phyloP scores from a whole-genome alignment of 2,888 invertebrate species.

The Epistrophe eligans region DNA sequence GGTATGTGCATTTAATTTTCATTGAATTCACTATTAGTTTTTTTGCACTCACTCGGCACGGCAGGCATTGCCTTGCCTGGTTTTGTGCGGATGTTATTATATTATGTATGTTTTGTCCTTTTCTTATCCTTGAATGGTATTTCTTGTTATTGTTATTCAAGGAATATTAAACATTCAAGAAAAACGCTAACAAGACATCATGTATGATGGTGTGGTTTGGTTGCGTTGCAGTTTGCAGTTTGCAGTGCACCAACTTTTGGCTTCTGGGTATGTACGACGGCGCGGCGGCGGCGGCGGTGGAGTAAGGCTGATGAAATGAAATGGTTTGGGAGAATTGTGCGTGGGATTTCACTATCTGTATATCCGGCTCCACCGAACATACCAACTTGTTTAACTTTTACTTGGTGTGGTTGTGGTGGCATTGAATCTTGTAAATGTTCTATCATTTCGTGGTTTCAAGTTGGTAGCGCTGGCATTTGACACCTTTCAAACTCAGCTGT shows the following conservation, averaged over 20 bases:
- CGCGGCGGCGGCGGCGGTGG: no score
- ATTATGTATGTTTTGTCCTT: constrained; percentile 47
- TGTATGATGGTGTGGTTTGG: constrained; percentile 47
- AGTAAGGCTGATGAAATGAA: neutral
- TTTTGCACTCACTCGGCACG: constrained; percentile 44
- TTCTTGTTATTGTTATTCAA: constrained; percentile 43
- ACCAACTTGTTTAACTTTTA: neutral
- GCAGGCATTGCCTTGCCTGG: neutral
- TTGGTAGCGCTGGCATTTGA: no score
- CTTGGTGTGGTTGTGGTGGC: neutral
- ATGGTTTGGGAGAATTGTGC: no score
- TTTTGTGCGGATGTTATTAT: constrained; percentile 14
- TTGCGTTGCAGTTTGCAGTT: constrained; percentile 5
- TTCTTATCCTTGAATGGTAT: constrained; percentile 67
- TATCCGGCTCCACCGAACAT: neutral
- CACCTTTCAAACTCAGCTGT: no score
- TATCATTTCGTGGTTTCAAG: no score
- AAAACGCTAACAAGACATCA: constrained; percentile 67
- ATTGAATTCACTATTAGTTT: constrained; percentile 71
- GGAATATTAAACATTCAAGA: constrained; percentile 52
- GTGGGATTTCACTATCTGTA: no score
- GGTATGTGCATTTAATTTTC: constrained; percentile 75
- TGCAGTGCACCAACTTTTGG: neutral
- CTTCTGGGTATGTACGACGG: neutral
- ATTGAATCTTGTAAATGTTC: neutral